A percentile compares a stretch with the other conserved stretches of the same genome.
Conservation (phyloP, 2,888 invertebrate species). For the Chymomyza procnemis region DNA sequence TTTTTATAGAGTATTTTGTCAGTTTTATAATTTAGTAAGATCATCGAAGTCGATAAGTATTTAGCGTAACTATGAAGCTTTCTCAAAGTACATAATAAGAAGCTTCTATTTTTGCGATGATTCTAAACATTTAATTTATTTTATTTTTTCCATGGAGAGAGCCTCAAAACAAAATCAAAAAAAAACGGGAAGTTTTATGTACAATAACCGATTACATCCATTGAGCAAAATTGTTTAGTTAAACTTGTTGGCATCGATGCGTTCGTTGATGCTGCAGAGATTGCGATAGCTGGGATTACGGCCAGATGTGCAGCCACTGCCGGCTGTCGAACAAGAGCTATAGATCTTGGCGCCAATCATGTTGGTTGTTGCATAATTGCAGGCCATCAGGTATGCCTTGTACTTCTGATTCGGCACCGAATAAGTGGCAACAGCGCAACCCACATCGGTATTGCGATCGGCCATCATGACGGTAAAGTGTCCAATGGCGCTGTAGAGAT, state of each 20-base stretch:
- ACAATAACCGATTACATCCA: not conserved
- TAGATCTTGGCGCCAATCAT: constrained; percentile 10
- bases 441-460: constrained; percentile 38
- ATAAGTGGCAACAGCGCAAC: constrained; percentile 40
- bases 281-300: not conserved
- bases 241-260: not conserved
- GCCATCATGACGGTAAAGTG: constrained; percentile 51
- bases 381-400: constrained; percentile 29
- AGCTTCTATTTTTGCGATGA: no score
- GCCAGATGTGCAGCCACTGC: not conserved
- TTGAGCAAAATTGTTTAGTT: not conserved
- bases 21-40: no score
- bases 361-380: constrained; percentile 54
- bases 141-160: not conserved
- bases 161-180: not conserved
- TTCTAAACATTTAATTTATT: not conserved
- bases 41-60: no score
- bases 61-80: no score
- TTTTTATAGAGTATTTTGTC: no score
- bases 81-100: no score
- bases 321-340: not conserved
- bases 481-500: constrained; percentile 20
- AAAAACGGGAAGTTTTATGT: not conserved
- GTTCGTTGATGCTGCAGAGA: constrained; percentile 4
- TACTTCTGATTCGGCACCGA: not conserved